Conservation (phyloP, 2,888 invertebrate species). For the Cephus spinipes region DNA sequence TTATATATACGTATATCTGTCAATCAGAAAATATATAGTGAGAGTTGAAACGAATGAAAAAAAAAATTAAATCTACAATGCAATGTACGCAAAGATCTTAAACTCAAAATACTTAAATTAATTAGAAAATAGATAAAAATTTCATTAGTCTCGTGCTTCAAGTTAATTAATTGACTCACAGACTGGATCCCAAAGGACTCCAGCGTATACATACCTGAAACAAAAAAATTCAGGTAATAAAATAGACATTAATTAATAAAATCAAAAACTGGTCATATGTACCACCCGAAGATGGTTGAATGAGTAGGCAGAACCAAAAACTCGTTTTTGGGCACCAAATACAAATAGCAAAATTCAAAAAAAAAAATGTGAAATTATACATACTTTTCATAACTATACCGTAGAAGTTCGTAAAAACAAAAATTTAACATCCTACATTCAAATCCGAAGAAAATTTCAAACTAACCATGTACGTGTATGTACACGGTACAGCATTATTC, state of each 20-base stretch:
- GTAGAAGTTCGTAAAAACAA: no score
- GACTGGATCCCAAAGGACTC: neutral
- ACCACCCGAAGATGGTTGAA: neutral
- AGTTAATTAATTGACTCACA: neutral
- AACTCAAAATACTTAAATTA: neutral
- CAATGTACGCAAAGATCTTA: neutral
- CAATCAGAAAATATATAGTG: no score
- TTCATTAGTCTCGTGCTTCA: neutral
- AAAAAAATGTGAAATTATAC: no score
- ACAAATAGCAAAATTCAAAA: no score
- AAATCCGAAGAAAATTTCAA: neutral
- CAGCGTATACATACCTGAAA: neutral
- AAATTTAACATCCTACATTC: no score
- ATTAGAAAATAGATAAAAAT: neutral
- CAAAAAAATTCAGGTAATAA: neutral
- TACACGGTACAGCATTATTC: neutral
- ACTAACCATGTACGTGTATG: neutral
- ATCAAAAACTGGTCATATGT: neutral
- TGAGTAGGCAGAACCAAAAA: neutral
- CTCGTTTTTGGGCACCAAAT: neutral
- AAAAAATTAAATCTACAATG: no score
- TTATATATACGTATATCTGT: no score
- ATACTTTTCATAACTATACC: no score
- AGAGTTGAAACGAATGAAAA: no score
- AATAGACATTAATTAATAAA: neutral